phyloP scores from a whole-genome alignment of 1,140 invertebrate genomes.

The Belonocnema kinseyi region DNA sequence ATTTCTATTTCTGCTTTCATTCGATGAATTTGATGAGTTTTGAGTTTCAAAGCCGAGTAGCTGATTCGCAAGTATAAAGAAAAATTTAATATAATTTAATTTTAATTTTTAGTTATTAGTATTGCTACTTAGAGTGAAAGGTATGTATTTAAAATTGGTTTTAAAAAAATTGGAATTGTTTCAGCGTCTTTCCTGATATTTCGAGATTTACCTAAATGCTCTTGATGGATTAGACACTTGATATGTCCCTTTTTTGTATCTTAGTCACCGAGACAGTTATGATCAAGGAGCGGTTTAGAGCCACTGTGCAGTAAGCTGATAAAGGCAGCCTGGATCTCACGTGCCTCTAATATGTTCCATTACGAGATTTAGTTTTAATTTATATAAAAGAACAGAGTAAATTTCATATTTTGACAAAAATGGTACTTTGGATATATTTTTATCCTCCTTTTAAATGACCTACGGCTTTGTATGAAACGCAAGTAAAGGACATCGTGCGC shows the following conservation, averaged over 20 bases:
- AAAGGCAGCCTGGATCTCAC: no score
- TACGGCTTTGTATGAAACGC: conserved; percentile 40
- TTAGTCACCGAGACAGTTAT: no score
- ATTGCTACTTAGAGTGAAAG: background rate
- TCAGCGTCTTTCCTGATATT: background rate
- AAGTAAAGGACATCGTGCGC: conserved; percentile 38
- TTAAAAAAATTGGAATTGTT: conserved; percentile 5
- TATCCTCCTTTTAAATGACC: background rate
- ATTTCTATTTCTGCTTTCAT: background rate
- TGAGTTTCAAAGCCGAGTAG: conserved; percentile 10
- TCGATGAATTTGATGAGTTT: conserved; percentile 18
- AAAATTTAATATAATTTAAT: background rate
- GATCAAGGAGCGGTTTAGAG: no score
- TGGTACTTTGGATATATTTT: background rate
- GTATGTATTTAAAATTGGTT: conserved; percentile 7
- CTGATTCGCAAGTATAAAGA: background rate
- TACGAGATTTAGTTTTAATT: background rate
- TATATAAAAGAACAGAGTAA: background rate
- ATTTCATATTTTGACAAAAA: background rate
- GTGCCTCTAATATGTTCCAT: no score
- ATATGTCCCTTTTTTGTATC: background rate
- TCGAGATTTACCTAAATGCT: background rate
- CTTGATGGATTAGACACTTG: background rate
- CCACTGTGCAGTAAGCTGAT: no score
- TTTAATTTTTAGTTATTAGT: background rate